These are phyloP conservation scores for Aldabrachelys gigantea DNA, from an alignment of 2,113 vertebrate species.

Conservation along the genomic window DNA sequence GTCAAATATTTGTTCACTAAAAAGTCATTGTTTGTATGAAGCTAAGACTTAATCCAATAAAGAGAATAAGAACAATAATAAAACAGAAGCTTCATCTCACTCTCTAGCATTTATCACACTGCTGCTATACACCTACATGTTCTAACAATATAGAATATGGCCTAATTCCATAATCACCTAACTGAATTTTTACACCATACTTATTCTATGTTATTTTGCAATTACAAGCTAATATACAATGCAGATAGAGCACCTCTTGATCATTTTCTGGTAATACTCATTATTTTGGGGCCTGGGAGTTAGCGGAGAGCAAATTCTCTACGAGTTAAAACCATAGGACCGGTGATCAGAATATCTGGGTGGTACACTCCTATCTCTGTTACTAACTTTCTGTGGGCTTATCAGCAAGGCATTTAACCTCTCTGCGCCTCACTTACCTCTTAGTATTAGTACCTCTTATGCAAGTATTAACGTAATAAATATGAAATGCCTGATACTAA, in stretches of 20 bases:
- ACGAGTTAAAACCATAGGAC: neutral
- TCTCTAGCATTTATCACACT: neutral
- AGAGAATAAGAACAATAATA: conserved; percentile 34
- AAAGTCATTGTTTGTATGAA: neutral
- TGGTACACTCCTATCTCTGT: neutral
- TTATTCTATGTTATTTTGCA: neutral
- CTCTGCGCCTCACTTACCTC: neutral
- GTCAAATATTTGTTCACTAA: conserved; percentile 33
- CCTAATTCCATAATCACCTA: neutral
- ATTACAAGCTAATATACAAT: neutral
- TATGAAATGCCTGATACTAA: neutral
- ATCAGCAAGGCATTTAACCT: neutral
- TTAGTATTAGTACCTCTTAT: neutral
- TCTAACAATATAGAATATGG: neutral
- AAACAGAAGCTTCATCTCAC: neutral
- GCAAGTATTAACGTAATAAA: neutral
- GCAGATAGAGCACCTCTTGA: neutral
- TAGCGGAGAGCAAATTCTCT: neutral
- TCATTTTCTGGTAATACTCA: neutral
- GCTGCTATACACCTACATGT: neutral
- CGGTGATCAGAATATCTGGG: neutral
- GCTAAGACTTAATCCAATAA: conserved; percentile 1
- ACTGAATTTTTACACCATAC: neutral
- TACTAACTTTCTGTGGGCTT: neutral
- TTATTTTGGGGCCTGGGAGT: neutral